Base-by-base conservation (phyloP, 2,888 invertebrate species). In the Cataglyphis livida region DNA sequence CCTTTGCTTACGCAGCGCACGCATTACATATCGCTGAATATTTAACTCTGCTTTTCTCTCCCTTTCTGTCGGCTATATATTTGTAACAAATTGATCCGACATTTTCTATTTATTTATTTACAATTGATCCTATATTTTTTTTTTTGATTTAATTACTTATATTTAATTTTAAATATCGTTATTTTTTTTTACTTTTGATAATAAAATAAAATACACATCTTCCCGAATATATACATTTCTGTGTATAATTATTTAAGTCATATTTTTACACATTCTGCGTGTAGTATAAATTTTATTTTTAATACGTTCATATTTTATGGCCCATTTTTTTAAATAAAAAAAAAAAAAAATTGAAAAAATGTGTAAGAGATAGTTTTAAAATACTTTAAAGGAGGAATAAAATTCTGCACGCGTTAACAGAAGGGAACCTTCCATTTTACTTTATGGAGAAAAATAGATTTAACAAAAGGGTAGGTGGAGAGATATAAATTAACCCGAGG, bases 1-100 rank as follows among this genome's bases (percentile, higher is more conserved):
- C 6, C 21, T 10, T 54, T 25, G 68, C 57, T 44, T 78, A 41
- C 41, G 68, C 76, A 21, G 54, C 78, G 28, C 15, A 18, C 35
- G 25, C 48, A 35, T 75, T 15, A 68, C 10, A 32, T 32, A 32
- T 59, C 32, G 18, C 18, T 44, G 12, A 68, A 59, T 28, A 21
- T 57, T 18, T 68, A 54, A 66, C 12, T n/a, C n/a, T n/a, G 1
- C 15, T 18, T 54, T 10, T 25, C 35, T 3, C 54, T 21, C 10
- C 10, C 54, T 25, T 5, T 21, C 15, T 12, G 21, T 38, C 0
- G 15, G 15, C 25, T 10, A 38, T 32, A 15, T 61, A n/a, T 74
- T 73, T 74, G 32, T 3, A 61, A 1, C 32, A 62, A 62, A 32
- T n/a, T 15, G 28, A 28, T 28, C 28, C 28, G 28, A 28, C 28